Evolutionary conservation across 2,797 vertebrate species (phyloP), one percentile per base, ranked within the genome.

Genomic region (Gorsachius magnificus): DNA sequence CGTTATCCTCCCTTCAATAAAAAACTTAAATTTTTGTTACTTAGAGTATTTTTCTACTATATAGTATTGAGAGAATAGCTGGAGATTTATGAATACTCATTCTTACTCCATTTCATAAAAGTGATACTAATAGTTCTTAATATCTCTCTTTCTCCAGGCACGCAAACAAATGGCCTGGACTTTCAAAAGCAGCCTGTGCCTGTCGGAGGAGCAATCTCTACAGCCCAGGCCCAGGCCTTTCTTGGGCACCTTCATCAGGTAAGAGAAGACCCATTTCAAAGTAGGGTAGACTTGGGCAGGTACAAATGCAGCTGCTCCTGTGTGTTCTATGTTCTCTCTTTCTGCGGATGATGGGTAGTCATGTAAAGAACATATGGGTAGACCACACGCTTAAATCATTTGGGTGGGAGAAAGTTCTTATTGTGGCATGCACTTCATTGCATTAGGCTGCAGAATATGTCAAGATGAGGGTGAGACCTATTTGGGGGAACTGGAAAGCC

Each of bases 221-320:
- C 99, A 95, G 99, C 99, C 98, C 99, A 99, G 90, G 99, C 99
- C 98, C 99, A 99, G 98, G 99, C 99, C 97, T 98, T 99, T 97
- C 98, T 98, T 93, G 98, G 98, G 97, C 98, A 98, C 96, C 98
- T 99, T 98, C 99, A 99, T 98, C 99, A 99, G 99, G 99, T 99
- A 98, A 94, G 85, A n/a, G 28, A 86, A 66, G 19, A 87, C 13
- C 28, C 28, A 7, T 93, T 92, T 71, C 20, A 35, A 50, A 53
- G 36, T 5, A 71, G 65, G 31, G 35, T 26, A 71, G 48, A 18
- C 54, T 81, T 6, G 1, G 48, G 79, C 54, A 88, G 60, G n/a
- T 54, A 26, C 2, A 8, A 54, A 29, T 0, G 0, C 22, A 79
- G 31, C 83, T 85, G 29, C n/a, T 84, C 50, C 60, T 85, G 1